phyloP scores from a whole-genome alignment of 2,797 vertebrate species.

The Brachyrhaphis roseni region DNA sequence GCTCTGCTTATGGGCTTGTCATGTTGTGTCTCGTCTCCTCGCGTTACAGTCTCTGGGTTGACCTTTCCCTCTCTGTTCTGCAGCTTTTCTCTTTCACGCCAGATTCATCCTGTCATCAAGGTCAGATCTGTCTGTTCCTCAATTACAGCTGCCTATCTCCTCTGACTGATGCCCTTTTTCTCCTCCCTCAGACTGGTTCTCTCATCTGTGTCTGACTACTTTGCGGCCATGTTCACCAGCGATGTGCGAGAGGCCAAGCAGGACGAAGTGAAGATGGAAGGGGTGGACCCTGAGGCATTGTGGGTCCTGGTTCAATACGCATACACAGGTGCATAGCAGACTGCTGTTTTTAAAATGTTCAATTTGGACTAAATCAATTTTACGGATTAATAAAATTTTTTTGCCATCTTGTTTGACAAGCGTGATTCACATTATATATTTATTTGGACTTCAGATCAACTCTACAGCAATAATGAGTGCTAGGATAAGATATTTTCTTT shows the following conservation, averaged over 20 bases:
- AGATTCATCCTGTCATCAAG: conserved; percentile 33
- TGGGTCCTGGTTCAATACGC: conserved; percentile 97
- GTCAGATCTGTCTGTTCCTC: conserved; percentile 33
- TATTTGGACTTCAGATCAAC: too few relatives aligned
- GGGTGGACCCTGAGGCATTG: conserved; percentile 93
- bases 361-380: too few relatives aligned
- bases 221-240: conserved; percentile 98
- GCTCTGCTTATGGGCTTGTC: conserved; percentile 13
- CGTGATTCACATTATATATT: too few relatives aligned
- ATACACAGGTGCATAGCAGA: conserved; percentile 88
- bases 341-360: neutral
- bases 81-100: conserved; percentile 20
- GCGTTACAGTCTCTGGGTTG: conserved; percentile 10
- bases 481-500: too few relatives aligned
- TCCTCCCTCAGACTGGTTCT: conserved; percentile 87
- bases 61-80: conserved; percentile 19
- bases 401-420: too few relatives aligned
- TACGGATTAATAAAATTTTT: too few relatives aligned
- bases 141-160: conserved; percentile 45
- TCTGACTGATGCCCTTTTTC: conserved; percentile 46
- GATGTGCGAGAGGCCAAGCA: conserved; percentile 96
- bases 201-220: conserved; percentile 98
- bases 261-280: conserved; percentile 98
- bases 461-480: too few relatives aligned
- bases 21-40: neutral